Conservation (phyloP, 2,797 vertebrate genomes). For the Champsocephalus gunnari region DNA sequence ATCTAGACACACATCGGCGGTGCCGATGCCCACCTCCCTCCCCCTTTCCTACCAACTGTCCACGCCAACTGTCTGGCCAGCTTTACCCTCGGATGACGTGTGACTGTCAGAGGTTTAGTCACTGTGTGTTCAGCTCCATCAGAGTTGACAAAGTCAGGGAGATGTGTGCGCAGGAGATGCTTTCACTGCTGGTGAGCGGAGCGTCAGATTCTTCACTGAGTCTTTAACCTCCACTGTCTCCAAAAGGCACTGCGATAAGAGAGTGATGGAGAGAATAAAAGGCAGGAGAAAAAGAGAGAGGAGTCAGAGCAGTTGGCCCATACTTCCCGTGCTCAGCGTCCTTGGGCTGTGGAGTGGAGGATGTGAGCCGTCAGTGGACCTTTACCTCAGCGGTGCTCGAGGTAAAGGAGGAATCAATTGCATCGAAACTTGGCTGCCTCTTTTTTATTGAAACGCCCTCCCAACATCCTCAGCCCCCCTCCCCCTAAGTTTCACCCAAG, state of each 20-base stretch:
- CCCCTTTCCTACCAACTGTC: constrained; percentile 64
- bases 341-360: constrained; percentile 50
- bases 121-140: constrained; percentile 56
- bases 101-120: constrained; percentile 71
- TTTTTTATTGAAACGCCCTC: constrained; percentile 66
- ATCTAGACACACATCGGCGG: constrained; percentile 33
- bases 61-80: constrained; percentile 63
- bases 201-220: constrained; percentile 4
- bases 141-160: constrained; percentile 39
- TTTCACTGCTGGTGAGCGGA: constrained; percentile 22
- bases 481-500: constrained; percentile 48
- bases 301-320: constrained; percentile 35
- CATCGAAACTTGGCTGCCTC: constrained; percentile 48
- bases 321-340: constrained; percentile 29
- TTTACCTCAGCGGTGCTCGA: constrained; percentile 44
- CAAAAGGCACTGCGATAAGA: background rate
- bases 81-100: constrained; percentile 63
- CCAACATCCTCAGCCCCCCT: constrained; percentile 36
- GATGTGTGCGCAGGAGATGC: constrained; percentile 44
- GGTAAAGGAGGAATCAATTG: constrained; percentile 57
- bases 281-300: constrained; percentile 1
- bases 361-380: constrained; percentile 51
- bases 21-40: constrained; percentile 50
- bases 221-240: background rate
- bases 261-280: background rate